Conservation (phyloP, 2,888 invertebrate species). For the Furcula furcula region DNA sequence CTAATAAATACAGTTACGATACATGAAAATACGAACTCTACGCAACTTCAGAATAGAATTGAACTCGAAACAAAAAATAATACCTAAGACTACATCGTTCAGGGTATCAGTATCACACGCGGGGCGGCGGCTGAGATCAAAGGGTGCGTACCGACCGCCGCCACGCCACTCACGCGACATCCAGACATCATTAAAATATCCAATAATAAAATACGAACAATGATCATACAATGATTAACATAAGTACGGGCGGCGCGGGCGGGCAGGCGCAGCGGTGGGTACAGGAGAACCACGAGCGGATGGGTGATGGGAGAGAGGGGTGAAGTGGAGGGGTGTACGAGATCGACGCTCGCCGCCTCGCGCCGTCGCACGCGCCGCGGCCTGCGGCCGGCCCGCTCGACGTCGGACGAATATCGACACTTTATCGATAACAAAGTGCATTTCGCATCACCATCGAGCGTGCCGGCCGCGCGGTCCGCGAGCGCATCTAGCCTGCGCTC, state of each 20-base stretch:
- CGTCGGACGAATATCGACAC: constrained; percentile 34
- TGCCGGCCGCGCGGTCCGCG: constrained; percentile 15
- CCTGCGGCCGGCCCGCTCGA: constrained; percentile 25
- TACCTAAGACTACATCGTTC: constrained; percentile 75
- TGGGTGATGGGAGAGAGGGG: constrained; percentile 16
- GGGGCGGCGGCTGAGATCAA: constrained; percentile 75
- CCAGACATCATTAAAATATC: constrained; percentile 48
- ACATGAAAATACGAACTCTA: constrained; percentile 73
- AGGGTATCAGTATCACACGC: constrained; percentile 73
- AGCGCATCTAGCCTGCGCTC: constrained; percentile 44
- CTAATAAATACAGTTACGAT: constrained; percentile 77
- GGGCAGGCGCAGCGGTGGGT: constrained; percentile 59
- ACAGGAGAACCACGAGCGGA: constrained; percentile 28
- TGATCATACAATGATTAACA: constrained; percentile 58
- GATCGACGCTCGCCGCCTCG: constrained; percentile 53
- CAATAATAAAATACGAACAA: constrained; percentile 61
- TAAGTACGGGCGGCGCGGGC: constrained; percentile 58
- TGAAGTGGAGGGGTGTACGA: constrained; percentile 31
- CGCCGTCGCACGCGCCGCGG: constrained; percentile 36
- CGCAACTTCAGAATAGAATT: constrained; percentile 77
- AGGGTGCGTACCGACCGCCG: constrained; percentile 58
- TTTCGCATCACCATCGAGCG: constrained; percentile 36
- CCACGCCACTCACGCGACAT: constrained; percentile 56
- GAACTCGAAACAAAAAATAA: constrained; percentile 78
- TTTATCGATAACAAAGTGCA: constrained; percentile 44